Base-by-base conservation (phyloP, 2,888 invertebrate genomes). In the Pycnomerus fuliginosus region DNA sequence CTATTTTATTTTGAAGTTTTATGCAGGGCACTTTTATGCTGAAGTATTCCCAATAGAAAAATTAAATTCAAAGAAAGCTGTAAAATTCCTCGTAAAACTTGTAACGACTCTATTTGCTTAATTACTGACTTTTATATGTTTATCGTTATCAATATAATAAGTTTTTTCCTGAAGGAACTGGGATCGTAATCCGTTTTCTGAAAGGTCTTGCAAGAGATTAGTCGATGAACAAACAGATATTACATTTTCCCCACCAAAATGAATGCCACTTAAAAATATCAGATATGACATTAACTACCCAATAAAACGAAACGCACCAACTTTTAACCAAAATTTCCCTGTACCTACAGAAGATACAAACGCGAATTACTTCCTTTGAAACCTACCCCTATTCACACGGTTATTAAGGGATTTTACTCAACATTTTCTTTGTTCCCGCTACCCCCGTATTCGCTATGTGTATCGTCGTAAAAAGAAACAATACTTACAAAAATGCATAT, bases 81-180 rank as follows among this genome's bases (percentile, higher is more conserved):
- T 54, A 55, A 55, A 55, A 54, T 43, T 34, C 44, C 40, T 50
- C 37, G 48, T 51, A 51, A 48, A 48, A 51, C 29, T 42, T 32
- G 43, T 44, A 46, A 46, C 47, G 56, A 50, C 52, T 60, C 56
- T 60, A 56, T 60, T 60, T 61, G 55, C 57, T 56, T 61, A 60
- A 61, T 61, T 61, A 61, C 61, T 59, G 53, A 56, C 53, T 50
- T 55, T 60, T 58, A 56, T 55, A 55, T 53, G 44, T 52, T 10
- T 38, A 53, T 50, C 48, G 56, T 54, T 52, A 48, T 54, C 54
- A 47, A 54, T 48, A 52, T 49, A 46, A 48, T 50, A 51, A 48
- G 37, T 44, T 48, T 50, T 40, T 47, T 37, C 44, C 33, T 38
- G 29, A 30, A 33, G 30, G 43, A 14, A 33, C 38, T 42, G 47